Evolutionary conservation across 2,797 vertebrate species (phyloP), one percentile per base, ranked within the genome.

Genomic region (Triplophysa bombifrons): DNA sequence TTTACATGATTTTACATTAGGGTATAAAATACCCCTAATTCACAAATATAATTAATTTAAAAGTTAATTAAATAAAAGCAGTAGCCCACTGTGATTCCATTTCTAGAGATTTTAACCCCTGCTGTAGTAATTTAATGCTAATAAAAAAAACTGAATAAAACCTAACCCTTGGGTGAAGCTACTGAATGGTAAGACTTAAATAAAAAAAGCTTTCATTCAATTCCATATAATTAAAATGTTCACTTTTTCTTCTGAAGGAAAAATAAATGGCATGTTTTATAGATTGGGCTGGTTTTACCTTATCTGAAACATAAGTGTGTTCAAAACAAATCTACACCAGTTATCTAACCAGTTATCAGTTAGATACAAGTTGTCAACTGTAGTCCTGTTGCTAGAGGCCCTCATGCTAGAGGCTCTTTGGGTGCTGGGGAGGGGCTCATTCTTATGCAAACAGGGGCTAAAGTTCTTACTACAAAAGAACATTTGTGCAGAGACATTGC

Each of bases 261-360:
- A 34, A 38, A 38, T 8, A 38, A 38, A 38, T 7, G 34, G 34
- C 34, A 38, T 38, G 34, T 38, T 38, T 38, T 38, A 7, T 8
- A 38, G 1, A 78, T 58, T 68, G 61, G 72, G 65, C 50, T 27
- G 83, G 75, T 73, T 64, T 77, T 22, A 56, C 73, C 51, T 63
- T 69, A 72, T 80, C 85, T 84, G 77, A 91, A 85, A 84, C 80
- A 82, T 82, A 84, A 83, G 76, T 91, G 90, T 92, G 90, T 92
- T 86, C 90, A 89, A 88, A 93, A 92, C 92, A 93, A 84, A 91
- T 90, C 90, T 85, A 89, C 89, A 89, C 80, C 88, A 89, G 88
- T 90, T 86, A 86, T 89, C 89, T 91, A 38, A 38, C 34, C 34
- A 38, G 34, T 38, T 38, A 38, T 38, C 83, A 92, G 90, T 88